These are phyloP conservation scores for Turritopsis dohrnii DNA, from an alignment of 30 jellyfish, hydroid and myxozoan genomes.

Conservation along the genomic window DNA sequence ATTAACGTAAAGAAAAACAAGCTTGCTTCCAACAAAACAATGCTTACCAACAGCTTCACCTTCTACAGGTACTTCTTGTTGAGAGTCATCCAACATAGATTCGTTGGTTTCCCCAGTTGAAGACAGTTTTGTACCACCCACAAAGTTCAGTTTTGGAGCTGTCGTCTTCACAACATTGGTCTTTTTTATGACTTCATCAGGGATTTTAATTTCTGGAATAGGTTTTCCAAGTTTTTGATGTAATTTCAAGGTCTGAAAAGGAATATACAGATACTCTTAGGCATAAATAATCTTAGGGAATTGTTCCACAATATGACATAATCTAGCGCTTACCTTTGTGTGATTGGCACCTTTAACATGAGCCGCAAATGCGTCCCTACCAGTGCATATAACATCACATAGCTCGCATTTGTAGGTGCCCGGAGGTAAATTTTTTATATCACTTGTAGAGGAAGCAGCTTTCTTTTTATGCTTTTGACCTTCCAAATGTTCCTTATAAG, in stretches of 20 bases:
- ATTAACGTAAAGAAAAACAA: too few relatives aligned
- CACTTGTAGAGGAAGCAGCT: conserved; percentile 74
- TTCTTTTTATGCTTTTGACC: conserved; percentile 95
- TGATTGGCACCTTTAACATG: conserved; percentile 90
- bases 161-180: conserved; percentile 51
- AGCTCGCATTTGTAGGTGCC: conserved; percentile 86
- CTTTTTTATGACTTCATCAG: conserved; percentile 40
- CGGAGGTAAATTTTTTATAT: conserved; percentile 57
- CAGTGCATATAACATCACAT: conserved; percentile 93
- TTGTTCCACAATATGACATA: background rate
- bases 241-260: conserved; percentile 60
- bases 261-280: background rate
- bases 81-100: conserved; percentile 21
- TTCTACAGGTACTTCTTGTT: conserved; percentile 41
- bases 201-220: conserved; percentile 74
- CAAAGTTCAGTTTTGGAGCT: conserved; percentile 74
- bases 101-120: conserved; percentile 50
- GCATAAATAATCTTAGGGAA: background rate
- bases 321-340: conserved; percentile 43
- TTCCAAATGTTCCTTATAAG: conserved; percentile 94
- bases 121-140: conserved; percentile 77
- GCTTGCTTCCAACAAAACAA: background rate
- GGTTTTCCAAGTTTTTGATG: conserved; percentile 98
- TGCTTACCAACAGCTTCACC: conserved; percentile 75
- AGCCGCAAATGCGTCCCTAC: conserved; percentile 91